Percentiles rank a stretch among this genome's conserved stretches.
These are phyloP conservation scores for Glareola pratincola DNA, from an alignment of 2,113 vertebrate species.

Conservation along the genomic window DNA sequence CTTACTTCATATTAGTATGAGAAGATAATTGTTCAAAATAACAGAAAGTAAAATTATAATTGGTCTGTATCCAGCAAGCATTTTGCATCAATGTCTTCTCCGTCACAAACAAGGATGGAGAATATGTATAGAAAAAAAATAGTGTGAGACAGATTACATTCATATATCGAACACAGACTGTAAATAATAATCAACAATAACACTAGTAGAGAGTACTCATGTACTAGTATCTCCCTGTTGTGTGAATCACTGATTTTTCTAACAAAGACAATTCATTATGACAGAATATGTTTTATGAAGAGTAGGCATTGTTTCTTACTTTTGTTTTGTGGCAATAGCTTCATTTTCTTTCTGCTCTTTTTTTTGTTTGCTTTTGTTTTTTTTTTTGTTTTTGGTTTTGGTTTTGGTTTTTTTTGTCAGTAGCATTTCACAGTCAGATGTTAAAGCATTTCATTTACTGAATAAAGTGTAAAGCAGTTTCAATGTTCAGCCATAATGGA, in stretches of 20 bases:
- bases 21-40: not conserved
- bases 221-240: not conserved
- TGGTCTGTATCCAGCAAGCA: not conserved
- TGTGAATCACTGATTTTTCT: not conserved
- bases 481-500: conserved; percentile 72
- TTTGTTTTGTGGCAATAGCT: not conserved
- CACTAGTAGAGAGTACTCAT: not conserved
- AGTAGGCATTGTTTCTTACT: not conserved
- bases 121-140: not conserved
- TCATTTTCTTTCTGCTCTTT: not conserved
- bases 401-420: not conserved
- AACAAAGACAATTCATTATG: not conserved
- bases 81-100: not conserved
- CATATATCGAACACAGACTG: fast-evolving
- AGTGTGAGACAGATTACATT: not conserved
- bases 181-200: not conserved
- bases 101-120: not conserved
- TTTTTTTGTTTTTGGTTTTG: no score
- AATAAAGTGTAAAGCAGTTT: conserved; percentile 75
- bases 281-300: not conserved
- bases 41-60: not conserved
- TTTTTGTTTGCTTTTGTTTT: not conserved
- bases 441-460: conserved; percentile 78
- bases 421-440: conserved; percentile 43
- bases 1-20: not conserved